Evolutionary conservation across 2,797 vertebrate genomes (phyloP).

Genomic region (Chrysocyon brachyurus): DNA sequence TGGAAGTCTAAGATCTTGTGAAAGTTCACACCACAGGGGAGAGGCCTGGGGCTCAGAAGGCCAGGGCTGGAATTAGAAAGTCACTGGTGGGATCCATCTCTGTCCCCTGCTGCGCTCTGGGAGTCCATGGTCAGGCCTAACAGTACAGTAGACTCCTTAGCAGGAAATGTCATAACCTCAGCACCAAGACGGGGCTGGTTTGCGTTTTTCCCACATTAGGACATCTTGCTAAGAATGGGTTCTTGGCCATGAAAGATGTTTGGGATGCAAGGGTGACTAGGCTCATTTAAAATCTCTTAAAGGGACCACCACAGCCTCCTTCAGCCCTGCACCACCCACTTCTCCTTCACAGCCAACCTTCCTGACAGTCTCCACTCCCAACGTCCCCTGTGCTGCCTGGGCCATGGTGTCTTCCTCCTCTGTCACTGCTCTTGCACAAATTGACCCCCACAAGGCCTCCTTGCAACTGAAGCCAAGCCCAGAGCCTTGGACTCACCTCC

Average conservation of each 20-base stretch:
- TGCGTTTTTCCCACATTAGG: slow-evolving; percentile 80
- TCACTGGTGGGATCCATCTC: neutral
- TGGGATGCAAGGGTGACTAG: slow-evolving; percentile 59
- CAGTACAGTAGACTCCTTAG: neutral
- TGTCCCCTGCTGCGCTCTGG: slow-evolving; percentile 47
- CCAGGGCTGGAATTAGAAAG: slow-evolving; percentile 26
- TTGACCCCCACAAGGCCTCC: neutral
- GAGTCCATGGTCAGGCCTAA: slow-evolving; percentile 18
- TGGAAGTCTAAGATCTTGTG: slow-evolving; percentile 26
- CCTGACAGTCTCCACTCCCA: neutral
- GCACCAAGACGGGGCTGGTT: slow-evolving; percentile 56
- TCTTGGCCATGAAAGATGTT: slow-evolving; percentile 65
- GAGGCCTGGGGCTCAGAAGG: neutral
- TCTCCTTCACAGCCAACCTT: neutral
- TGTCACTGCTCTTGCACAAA: neutral
- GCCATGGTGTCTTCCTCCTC: neutral
- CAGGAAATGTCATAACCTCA: slow-evolving; percentile 74
- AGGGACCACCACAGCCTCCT: neutral
- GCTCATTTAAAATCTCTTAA: slow-evolving; percentile 68
- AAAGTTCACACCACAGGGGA: slow-evolving; percentile 51
- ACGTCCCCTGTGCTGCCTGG: neutral
- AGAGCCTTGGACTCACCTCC: neutral
- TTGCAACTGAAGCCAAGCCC: neutral
- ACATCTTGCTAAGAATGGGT: slow-evolving; percentile 75
- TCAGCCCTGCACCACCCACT: neutral